Conservation (phyloP, 2,888 invertebrate genomes). For the Ormyrus rosae region DNA sequence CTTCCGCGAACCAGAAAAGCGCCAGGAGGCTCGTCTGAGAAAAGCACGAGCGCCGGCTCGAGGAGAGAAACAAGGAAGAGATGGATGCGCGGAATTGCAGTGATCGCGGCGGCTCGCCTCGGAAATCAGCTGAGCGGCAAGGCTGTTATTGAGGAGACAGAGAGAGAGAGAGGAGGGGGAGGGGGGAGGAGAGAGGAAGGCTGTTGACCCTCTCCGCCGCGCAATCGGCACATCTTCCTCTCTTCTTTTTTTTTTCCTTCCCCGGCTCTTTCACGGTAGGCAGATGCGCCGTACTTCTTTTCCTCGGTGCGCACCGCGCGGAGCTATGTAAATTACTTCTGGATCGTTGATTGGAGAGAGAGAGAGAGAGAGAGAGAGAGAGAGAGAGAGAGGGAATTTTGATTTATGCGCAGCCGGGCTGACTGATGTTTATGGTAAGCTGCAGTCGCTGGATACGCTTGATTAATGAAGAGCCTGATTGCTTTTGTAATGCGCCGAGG, state of each 20-base stretch:
- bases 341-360: too few species aligned
- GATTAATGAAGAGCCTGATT: too few species aligned
- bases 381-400: too few species aligned
- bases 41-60: not conserved
- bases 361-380: too few species aligned
- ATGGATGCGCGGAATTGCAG: slow-evolving; percentile 23
- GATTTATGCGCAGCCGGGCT: too few species aligned
- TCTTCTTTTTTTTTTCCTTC: not conserved
- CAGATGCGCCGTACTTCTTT: not conserved
- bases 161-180: not conserved
- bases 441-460: too few species aligned
- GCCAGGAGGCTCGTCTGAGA: not conserved
- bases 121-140: slow-evolving; percentile 41
- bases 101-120: slow-evolving; percentile 17
- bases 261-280: not conserved
- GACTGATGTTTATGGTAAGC: too few species aligned
- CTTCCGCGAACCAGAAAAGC: not conserved
- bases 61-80: slow-evolving; percentile 21
- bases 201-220: slow-evolving; percentile 60
- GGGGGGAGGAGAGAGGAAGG: slow-evolving; percentile 52
- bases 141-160: slow-evolving; percentile 42
- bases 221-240: slow-evolving; percentile 52
- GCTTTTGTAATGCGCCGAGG: too few species aligned
- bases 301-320: not conserved
- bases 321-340: not conserved